Evolutionary conservation across 2,888 invertebrate species (phyloP).

Genomic region (Orthosia gracilis): DNA sequence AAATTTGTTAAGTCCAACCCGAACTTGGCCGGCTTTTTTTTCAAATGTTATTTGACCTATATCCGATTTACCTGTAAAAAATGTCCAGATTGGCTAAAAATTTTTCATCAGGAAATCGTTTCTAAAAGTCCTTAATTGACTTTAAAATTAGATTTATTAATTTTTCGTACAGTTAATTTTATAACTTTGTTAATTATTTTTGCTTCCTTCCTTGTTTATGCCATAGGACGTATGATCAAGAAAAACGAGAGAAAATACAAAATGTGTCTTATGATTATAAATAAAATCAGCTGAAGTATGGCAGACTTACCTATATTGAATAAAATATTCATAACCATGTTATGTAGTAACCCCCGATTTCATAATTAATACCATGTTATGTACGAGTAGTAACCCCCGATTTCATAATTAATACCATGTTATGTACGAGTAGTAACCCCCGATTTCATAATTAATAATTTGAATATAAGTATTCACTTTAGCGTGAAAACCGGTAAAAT

Average conservation of each 20-base stretch:
- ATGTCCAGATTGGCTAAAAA: not conserved
- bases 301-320: too few species aligned
- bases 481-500: too few species aligned
- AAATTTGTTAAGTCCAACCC: too few species aligned
- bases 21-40: not conserved
- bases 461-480: too few species aligned
- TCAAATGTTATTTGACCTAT: not conserved
- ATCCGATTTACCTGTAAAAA: not conserved
- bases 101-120: not conserved
- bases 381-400: too few species aligned
- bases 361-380: too few species aligned
- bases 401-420: too few species aligned
- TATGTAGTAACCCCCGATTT: too few species aligned
- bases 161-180: not conserved
- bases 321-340: too few species aligned
- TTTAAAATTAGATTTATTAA: constrained; percentile 6
- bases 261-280: not conserved
- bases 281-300: not conserved
- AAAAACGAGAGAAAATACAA: not conserved
- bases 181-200: constrained; percentile 21
- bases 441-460: too few species aligned
- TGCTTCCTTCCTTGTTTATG: constrained; percentile 17
- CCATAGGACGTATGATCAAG: too few species aligned
- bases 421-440: too few species aligned
- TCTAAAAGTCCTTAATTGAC: not conserved